A percentile compares a stretch with the other conserved stretches of the same genome.
These are phyloP conservation scores for Phrixothrix hirtus DNA, from an alignment of 2,888 invertebrate genomes.

Conservation along the genomic window DNA sequence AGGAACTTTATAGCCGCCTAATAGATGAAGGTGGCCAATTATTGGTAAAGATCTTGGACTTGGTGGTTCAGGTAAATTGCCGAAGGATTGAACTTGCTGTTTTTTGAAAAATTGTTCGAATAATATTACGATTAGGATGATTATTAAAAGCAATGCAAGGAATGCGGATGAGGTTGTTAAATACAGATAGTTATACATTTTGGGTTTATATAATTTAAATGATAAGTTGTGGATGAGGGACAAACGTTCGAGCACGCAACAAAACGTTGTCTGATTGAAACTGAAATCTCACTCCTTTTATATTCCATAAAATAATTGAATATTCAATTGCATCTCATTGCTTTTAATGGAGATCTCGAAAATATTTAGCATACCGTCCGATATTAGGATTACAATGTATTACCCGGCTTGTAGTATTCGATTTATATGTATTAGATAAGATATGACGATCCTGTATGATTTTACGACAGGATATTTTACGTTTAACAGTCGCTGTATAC, in stretches of 20 bases:
- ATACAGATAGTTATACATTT: slow-evolving; percentile 22
- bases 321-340: slow-evolving; percentile 28
- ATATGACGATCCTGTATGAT: background rate
- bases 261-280: slow-evolving; percentile 27
- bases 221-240: slow-evolving; percentile 14
- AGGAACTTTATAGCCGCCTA: slow-evolving; percentile 63
- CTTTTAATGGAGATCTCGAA: slow-evolving; percentile 27
- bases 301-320: slow-evolving; percentile 16
- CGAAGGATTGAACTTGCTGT: background rate
- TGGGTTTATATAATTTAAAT: slow-evolving; percentile 6
- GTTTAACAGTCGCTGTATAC: too few relatives aligned
- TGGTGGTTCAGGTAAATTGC: slow-evolving; percentile 54
- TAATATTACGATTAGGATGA: slow-evolving; percentile 15
- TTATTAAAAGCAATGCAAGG: slow-evolving; percentile 22
- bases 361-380: slow-evolving; percentile 24
- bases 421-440: background rate
- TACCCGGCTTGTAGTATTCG: slow-evolving; percentile 9
- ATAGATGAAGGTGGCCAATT: slow-evolving; percentile 61
- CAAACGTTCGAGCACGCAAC: slow-evolving; percentile 21
- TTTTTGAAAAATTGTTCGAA: slow-evolving; percentile 8
- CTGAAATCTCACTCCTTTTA: slow-evolving; percentile 13
- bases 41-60: slow-evolving; percentile 62
- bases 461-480: too few relatives aligned
- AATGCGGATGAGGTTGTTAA: slow-evolving; percentile 31
- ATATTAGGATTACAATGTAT: slow-evolving; percentile 17